Conservation (phyloP, 2,888 invertebrate species). For the Erynnis tages region DNA sequence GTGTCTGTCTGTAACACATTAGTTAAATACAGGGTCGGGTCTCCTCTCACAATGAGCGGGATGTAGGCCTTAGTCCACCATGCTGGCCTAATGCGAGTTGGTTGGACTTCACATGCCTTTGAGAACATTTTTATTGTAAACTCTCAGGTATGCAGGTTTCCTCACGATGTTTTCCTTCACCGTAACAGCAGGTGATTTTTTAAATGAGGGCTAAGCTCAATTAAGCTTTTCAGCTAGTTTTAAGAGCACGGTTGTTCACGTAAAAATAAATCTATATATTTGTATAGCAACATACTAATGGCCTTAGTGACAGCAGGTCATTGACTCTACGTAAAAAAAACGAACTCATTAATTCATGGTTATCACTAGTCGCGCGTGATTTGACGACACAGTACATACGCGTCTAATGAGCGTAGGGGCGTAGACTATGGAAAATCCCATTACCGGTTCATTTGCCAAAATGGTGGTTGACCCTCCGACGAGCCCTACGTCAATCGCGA, state of each 20-base stretch:
- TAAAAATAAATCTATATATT: background rate
- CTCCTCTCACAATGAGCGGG: too few relatives aligned
- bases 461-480: too few relatives aligned
- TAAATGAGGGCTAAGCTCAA: background rate
- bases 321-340: constrained; percentile 2
- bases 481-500: background rate
- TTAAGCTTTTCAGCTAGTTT: background rate
- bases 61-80: too few relatives aligned
- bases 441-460: background rate
- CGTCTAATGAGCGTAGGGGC: background rate
- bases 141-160: too few relatives aligned
- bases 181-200: too few relatives aligned
- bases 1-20: too few relatives aligned
- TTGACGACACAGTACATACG: background rate
- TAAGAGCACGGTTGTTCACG: background rate
- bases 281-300: background rate
- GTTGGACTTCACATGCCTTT: too few relatives aligned
- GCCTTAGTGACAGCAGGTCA: background rate
- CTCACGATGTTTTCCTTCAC: too few relatives aligned
- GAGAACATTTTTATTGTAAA: too few relatives aligned
- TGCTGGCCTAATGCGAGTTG: too few relatives aligned
- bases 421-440: background rate
- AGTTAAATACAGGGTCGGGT: too few relatives aligned
- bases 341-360: background rate
- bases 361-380: background rate